Evolutionary conservation across 2,113 vertebrate genomes (phyloP).

Genomic region (Chaetodon auriga): DNA sequence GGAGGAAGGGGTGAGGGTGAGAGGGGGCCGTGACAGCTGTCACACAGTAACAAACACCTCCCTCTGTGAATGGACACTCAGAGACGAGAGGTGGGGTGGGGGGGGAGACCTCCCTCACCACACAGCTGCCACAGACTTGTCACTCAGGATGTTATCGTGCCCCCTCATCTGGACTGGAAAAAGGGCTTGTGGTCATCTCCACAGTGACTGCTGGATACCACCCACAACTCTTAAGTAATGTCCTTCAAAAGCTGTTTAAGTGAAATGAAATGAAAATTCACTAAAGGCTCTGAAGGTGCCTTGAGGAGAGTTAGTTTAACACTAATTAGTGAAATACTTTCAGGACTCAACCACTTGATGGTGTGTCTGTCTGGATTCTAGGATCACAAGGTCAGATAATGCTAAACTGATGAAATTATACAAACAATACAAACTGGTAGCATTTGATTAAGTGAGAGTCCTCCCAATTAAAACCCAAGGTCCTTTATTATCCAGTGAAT

Average conservation of each 20-base stretch:
- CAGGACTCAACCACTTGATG: background rate
- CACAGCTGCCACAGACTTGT: conserved; percentile 76
- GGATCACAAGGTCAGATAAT: conserved; percentile 6
- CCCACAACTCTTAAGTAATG: background rate
- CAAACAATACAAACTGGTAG: background rate
- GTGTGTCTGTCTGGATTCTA: background rate
- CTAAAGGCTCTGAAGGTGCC: background rate
- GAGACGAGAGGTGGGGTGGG: conserved; percentile 29
- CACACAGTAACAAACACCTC: conserved; percentile 69
- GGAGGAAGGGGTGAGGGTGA: conserved; percentile 53
- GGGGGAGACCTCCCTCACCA: conserved; percentile 43
- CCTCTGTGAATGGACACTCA: conserved; percentile 57
- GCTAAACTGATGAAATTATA: background rate
- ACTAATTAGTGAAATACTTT: background rate
- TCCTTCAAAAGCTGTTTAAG: background rate
- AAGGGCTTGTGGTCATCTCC: conserved; percentile 34
- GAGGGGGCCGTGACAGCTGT: conserved; percentile 73
- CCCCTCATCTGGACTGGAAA: conserved; percentile 67
- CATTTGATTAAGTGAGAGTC: background rate
- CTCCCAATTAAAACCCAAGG: conserved; percentile 1
- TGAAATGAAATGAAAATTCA: background rate
- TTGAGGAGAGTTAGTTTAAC: background rate
- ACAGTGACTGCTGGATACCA: conserved; percentile 1
- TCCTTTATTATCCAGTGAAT: background rate
- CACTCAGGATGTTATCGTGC: conserved; percentile 66